Percentiles rank a stretch among this genome's conserved stretches.
phyloP scores from a whole-genome alignment of 2,113 vertebrate species.

The Oriolus oriolus region DNA sequence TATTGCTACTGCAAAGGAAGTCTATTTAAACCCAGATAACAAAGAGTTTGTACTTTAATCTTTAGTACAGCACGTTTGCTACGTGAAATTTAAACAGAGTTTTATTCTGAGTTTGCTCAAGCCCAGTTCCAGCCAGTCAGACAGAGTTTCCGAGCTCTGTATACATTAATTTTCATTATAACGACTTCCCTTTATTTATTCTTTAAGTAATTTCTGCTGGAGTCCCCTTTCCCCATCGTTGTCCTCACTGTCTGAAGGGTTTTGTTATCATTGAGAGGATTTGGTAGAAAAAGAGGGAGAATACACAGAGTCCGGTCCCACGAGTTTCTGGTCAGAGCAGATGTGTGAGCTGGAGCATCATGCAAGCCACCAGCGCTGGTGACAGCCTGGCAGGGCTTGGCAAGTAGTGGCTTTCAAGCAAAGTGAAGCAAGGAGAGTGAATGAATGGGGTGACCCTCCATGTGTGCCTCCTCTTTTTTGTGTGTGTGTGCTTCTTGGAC shows the following conservation, averaged over 20 bases:
- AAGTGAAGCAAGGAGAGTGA: not conserved
- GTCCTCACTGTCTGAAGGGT: not conserved
- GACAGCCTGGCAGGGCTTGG: not conserved
- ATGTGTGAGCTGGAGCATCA: not conserved
- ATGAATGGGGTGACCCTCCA: not conserved
- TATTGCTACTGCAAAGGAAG: not conserved
- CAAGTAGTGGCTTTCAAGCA: not conserved
- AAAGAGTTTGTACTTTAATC: not conserved
- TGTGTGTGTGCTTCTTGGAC: not conserved
- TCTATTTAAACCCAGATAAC: slow-evolving; percentile 12
- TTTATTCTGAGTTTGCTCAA: not conserved
- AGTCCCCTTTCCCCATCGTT: not conserved
- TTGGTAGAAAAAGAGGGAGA: not conserved
- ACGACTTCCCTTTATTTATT: not conserved
- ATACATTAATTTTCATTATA: not conserved
- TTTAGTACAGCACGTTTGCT: not conserved
- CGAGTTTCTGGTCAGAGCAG: not conserved
- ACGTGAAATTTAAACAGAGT: not conserved
- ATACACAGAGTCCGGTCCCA: not conserved
- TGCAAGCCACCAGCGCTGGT: not conserved
- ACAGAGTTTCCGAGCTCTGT: not conserved
- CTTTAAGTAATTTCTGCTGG: not conserved
- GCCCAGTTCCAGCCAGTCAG: not conserved
- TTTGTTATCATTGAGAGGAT: not conserved
- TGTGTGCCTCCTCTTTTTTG: fast-evolving